phyloP scores from a whole-genome alignment of 2,797 vertebrate genomes.

The Oreochromis grahami region DNA sequence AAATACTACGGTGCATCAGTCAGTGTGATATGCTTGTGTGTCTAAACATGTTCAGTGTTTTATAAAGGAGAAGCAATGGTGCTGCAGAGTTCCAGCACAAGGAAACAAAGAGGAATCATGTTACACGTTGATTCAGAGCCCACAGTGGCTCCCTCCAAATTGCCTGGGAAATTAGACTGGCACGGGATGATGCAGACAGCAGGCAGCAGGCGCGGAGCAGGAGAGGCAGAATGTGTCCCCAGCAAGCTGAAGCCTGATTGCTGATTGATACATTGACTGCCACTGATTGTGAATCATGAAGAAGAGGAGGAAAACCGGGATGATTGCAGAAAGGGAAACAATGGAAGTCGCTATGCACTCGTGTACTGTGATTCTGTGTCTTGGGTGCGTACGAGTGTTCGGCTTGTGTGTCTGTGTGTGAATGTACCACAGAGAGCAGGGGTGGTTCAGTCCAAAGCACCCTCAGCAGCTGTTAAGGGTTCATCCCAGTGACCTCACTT shows the following conservation, averaged over 20 bases:
- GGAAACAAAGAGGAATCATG: conserved; percentile 17
- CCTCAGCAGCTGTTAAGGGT: conserved; percentile 12
- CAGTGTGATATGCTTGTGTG: neutral
- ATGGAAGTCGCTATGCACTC: neutral
- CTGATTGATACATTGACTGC: conserved; percentile 55
- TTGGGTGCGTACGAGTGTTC: neutral
- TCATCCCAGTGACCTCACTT: conserved; percentile 19
- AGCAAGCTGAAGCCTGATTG: conserved; percentile 43
- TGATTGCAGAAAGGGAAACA: conserved; percentile 40
- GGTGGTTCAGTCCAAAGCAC: neutral
- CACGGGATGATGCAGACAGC: conserved; percentile 13
- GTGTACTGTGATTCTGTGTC: neutral
- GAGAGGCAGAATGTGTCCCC: neutral
- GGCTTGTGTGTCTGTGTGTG: neutral
- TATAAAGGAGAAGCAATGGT: neutral
- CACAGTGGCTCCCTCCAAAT: conserved; percentile 25
- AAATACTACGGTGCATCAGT: neutral
- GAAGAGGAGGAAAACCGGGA: neutral
- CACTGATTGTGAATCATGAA: conserved; percentile 44
- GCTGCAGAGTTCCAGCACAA: neutral
- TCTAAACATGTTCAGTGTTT: neutral
- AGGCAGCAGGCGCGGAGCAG: neutral
- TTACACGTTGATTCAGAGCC: conserved; percentile 2
- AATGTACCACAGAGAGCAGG: neutral
- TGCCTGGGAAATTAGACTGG: conserved; percentile 29